Base-by-base conservation (phyloP, 2,113 vertebrate species). In the Hippocampus guttulatus region DNA sequence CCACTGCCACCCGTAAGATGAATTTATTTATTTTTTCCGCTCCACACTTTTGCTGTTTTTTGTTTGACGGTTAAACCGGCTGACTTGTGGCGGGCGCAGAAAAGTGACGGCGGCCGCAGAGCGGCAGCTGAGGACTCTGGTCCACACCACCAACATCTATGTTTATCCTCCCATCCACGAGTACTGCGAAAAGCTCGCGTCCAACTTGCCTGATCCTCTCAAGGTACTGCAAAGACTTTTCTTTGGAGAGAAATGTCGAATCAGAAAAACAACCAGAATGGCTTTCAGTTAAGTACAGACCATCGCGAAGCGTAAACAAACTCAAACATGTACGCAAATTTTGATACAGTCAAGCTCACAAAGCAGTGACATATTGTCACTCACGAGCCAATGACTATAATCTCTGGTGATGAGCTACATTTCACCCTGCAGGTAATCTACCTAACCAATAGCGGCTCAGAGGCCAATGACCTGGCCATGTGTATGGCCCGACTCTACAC, bases 1-100 rank as follows among this genome's bases (percentile, higher is more conserved):
- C 43, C 97, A 99, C 84, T 98, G 96, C 76, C 95, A 99, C 73
- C 97, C 95, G 97, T 99, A 90, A 95, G 95, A 3, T 61, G 64
- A n/a, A n/a, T n/a, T n/a, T n/a, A 23, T 10, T 8, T 65, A 14
- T n/a, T 54, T 20, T 61, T 33, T 14, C 43, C 55, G 33, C 2
- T 33, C 16, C 5, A 23, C 58, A 61, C 2, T n/a, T n/a, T 45
- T 23, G 23, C 15, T 43, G 62, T 7, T 20, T 14, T 47, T 20
- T n/a, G 41, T 8, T 16, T 68, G 8, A 8, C 11, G 68, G 0
- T 54, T 7, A 33, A 69, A 15, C 30, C 7, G 61, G 47, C 14
- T 47, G 6, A 16, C 18, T 27, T 65, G 43, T 66, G 54, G 0
- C 67, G 61, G 49, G 2, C 21, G 18, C 84, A 99, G 97, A 70